Evolutionary conservation across 2,113 vertebrate species (phyloP), one percentile per base, ranked within the genome.

Genomic region (Seriola dumerili): DNA sequence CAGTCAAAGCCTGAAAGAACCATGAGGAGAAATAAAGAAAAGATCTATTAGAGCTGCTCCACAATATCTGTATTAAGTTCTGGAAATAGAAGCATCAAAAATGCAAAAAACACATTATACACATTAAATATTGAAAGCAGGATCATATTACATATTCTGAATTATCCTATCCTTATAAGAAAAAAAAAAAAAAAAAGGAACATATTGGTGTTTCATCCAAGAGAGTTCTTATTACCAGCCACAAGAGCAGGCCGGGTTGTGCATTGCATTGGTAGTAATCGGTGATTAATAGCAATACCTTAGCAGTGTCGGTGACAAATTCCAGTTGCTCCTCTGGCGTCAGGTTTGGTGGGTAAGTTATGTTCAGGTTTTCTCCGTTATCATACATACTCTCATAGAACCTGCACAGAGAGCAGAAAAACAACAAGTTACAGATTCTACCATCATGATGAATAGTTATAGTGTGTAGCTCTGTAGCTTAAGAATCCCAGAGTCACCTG

Each of bases 331-430:
- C 94, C 73, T 99, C 98, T 0, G 96, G 93, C 17, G 88, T 97
- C 76, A 97, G 88, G 32, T 89, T 75, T 0, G 94, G 59, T 0
- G 97, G 97, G 67, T 97, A 99, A 0, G 89, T 90, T 21, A 98
- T 12, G 1, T 87, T 90, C 65, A 99, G 94, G 91, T 96, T 96
- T 17, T 96, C 96, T 0, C 94, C 86, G 0, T 95, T 97, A 84
- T 99, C 98, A 0, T 96, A 97, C 89, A 97, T 89, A 70, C 98
- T 98, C 93, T 98, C 94, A 75, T 97, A 99, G 89, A 97, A 98
- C 71, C 98, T 99, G 95, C 65, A 57, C 29, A 74, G 23, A 40
- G n/a, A 72, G 32, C 13, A 57, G 36, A 76, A 57, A 14, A 23
- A 2, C 0, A 1, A 0, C 7, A 23, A 0, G 5, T 4, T 4